Percentiles rank a stretch among this genome's conserved stretches.
phyloP scores from a whole-genome alignment of 2,113 vertebrate species.

The Rattus rattus region DNA sequence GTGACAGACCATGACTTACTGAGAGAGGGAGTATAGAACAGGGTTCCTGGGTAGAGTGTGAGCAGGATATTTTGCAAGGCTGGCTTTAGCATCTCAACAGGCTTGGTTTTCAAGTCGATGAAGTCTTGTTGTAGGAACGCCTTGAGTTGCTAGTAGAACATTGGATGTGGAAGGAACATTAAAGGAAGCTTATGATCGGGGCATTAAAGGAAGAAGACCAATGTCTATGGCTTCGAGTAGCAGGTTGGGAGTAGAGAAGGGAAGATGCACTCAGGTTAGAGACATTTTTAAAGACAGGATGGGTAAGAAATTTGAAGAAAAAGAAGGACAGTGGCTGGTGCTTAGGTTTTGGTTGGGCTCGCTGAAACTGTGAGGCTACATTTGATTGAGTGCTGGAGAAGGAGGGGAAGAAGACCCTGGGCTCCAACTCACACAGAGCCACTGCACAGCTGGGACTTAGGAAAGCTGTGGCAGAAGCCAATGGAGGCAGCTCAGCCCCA shows the following conservation, averaged over 20 bases:
- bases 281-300: not conserved
- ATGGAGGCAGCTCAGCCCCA: not conserved
- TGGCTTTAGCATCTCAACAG: not conserved
- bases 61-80: rapidly evolving
- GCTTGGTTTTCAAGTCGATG: not conserved
- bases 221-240: not conserved
- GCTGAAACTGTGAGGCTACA: not conserved
- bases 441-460: not conserved
- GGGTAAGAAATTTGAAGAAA: not conserved
- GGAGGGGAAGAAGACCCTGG: not conserved
- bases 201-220: not conserved
- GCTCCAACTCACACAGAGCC: not conserved
- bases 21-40: not conserved
- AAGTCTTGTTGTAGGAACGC: not conserved
- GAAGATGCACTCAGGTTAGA: not conserved
- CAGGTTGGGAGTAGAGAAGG: not conserved
- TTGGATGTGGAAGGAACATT: not conserved
- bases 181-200: not conserved
- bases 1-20: not conserved
- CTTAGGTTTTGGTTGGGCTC: not conserved
- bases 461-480: not conserved
- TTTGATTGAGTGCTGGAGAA: not conserved
- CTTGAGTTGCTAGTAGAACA: not conserved
- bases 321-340: rapidly evolving
- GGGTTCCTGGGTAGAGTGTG: not conserved